Conservation (phyloP, 2,113 vertebrate genomes). For the Thamnaconus septentrionalis region DNA sequence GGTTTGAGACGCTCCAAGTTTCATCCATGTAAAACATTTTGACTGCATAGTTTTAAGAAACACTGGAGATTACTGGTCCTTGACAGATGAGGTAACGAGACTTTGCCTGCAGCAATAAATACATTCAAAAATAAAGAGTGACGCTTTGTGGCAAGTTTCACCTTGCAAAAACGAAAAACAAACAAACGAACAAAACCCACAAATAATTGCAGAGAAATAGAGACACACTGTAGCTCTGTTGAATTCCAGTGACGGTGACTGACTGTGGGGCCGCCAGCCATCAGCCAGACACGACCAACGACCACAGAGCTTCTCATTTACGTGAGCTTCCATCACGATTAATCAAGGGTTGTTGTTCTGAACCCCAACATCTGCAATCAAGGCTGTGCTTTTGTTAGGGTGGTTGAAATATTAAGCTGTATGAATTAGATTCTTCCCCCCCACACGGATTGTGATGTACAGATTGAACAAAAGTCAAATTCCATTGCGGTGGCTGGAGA, state of each 20-base stretch:
- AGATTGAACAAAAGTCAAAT: no score
- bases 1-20: slow-evolving; percentile 14
- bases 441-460: no score
- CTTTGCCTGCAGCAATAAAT: background rate
- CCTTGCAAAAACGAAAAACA: background rate
- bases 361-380: no score
- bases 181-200: no score
- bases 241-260: background rate
- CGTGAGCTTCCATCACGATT: no score
- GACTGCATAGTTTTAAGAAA: background rate
- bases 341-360: no score
- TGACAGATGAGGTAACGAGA: slow-evolving; percentile 32
- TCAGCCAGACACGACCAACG: background rate
- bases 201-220: background rate
- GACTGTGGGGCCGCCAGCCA: background rate
- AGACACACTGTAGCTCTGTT: background rate
- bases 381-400: no score
- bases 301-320: no score
- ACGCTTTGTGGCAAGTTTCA: background rate
- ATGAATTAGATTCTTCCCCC: no score
- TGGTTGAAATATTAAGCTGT: no score
- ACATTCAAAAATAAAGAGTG: background rate
- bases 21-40: slow-evolving; percentile 28
- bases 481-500: slow-evolving; percentile 1
- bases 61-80: slow-evolving; percentile 11